Evolutionary conservation across 2,113 vertebrate genomes (phyloP), one percentile per base, ranked within the genome.

Genomic region (Tringa solitaria): DNA sequence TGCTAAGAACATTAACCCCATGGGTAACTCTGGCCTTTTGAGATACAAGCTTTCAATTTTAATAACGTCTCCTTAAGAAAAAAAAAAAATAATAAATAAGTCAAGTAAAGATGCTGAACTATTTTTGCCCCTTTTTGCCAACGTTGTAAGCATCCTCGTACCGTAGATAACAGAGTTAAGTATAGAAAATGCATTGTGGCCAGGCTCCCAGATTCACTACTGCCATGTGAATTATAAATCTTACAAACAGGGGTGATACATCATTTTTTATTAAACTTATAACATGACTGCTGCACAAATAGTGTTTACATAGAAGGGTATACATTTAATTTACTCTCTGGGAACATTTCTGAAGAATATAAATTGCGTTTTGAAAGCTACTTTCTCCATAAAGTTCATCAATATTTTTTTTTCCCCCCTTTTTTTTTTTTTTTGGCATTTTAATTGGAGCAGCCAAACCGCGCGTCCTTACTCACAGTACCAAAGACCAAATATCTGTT

Each of bases 231-330:
- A 98, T 98, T 97, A 96, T 98, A 98, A 98, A 98, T 98, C 98
- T 98, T 97, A 94, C 90, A 97, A 98, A 97, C 97, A 94, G 96
- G 94, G 92, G 96, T 92, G 93, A 98, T 98, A 95, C 77, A 98
- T 98, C 97, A 98, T 97, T 97, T 98, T 98, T 98, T 98, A 98
- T 98, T 98, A 98, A 98, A 98, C 96, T 97, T 98, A 97, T 97
- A 98, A 97, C 97, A 97, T 92, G 96, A 97, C 96, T 97, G 96
- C 97, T 92, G 86, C 93, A 97, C 96, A 97, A 98, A 98, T 97
- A 98, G 96, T 98, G 96, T 98, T 98, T 98, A 98, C 97, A 98
- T 96, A 97, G 97, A 96, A 97, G 95, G 97, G 93, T 97, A 98
- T 98, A 97, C 96, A 97, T 98, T 98, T 98, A 98, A 98, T 98